Percentiles rank a stretch among this genome's conserved stretches.
These are phyloP conservation scores for Cygnus buccinator DNA, from an alignment of 2,113 vertebrate genomes.

Conservation along the genomic window DNA sequence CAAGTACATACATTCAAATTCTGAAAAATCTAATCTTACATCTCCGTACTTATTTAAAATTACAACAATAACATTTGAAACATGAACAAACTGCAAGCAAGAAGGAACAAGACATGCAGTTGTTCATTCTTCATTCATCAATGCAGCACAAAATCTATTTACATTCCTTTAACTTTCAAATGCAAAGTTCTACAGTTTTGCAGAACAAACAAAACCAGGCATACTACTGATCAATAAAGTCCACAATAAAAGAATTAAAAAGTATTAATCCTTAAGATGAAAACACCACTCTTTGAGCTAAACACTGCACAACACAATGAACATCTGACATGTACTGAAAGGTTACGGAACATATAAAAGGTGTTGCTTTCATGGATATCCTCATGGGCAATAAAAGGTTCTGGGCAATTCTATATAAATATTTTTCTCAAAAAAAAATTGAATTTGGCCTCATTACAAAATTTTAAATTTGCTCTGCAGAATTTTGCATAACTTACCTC, in stretches of 20 bases:
- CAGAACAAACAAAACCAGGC: background rate
- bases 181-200: background rate
- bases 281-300: background rate
- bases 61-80: slow-evolving; percentile 4
- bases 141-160: background rate
- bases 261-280: background rate
- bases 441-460: background rate
- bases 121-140: background rate
- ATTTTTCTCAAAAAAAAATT: background rate
- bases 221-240: background rate
- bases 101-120: background rate
- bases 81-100: background rate
- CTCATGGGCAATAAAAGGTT: background rate
- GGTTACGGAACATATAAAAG: background rate
- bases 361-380: background rate
- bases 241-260: background rate
- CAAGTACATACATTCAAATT: background rate
- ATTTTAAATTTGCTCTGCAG: background rate
- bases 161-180: background rate
- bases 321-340: background rate
- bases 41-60: background rate
- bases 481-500: background rate
- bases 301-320: background rate
- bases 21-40: background rate
- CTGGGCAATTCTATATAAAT: background rate